Conservation (phyloP, 1,140 invertebrate species). For the Bombus sylvicola region DNA sequence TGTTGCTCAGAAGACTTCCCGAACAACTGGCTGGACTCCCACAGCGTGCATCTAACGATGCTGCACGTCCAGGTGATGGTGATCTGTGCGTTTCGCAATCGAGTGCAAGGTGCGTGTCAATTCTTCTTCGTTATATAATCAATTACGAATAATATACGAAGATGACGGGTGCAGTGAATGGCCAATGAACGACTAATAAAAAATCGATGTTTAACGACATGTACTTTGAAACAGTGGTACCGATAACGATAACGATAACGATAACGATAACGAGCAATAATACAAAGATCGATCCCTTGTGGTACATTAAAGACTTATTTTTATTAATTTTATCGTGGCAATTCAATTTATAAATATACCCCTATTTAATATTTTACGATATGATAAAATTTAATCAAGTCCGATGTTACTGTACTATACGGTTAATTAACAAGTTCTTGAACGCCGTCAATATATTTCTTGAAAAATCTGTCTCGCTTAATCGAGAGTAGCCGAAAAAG, state of each 20-base stretch:
- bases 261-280: too few relatives aligned
- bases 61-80: slow-evolving; percentile 88
- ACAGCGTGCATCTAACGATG: slow-evolving; percentile 88
- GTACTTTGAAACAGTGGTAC: background rate
- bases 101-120: background rate
- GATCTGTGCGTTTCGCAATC: slow-evolving; percentile 81
- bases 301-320: too few relatives aligned
- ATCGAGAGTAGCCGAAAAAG: background rate
- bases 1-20: slow-evolving; percentile 68
- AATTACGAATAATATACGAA: background rate
- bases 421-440: background rate
- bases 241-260: too few relatives aligned
- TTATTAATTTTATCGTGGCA: too few relatives aligned
- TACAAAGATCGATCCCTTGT: too few relatives aligned
- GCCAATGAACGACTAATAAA: background rate
- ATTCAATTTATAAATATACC: too few relatives aligned
- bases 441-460: too few relatives aligned
- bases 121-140: background rate
- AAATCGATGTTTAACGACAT: background rate
- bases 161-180: background rate
- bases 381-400: background rate
- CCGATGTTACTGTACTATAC: background rate
- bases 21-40: slow-evolving; percentile 81
- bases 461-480: background rate
- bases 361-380: background rate